Percentiles rank a stretch among this genome's conserved stretches.
These are phyloP conservation scores for Podocnemis expansa DNA, from an alignment of 2,113 vertebrate genomes.

Conservation along the genomic window DNA sequence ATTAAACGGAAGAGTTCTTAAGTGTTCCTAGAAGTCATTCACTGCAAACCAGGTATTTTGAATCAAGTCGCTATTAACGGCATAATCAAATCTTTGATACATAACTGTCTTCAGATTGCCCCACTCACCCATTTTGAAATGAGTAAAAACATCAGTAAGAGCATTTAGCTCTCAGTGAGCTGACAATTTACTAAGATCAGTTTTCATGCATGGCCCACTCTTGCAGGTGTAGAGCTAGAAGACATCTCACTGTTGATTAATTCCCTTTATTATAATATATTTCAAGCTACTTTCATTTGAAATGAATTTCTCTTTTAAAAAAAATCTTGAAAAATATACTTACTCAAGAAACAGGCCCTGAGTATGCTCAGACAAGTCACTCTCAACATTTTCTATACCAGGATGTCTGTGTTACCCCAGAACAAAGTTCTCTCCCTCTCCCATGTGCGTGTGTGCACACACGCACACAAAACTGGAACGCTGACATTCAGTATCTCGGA, in stretches of 20 bases:
- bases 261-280: neutral
- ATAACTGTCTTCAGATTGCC: neutral
- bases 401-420: neutral
- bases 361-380: neutral
- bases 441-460: no score
- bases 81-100: neutral
- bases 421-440: neutral
- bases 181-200: neutral
- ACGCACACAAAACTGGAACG: neutral
- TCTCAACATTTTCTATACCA: neutral
- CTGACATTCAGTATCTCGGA: neutral
- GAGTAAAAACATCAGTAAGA: neutral
- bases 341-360: neutral
- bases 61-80: accelerated
- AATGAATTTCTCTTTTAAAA: neutral
- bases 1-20: neutral
- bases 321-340: neutral
- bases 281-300: neutral
- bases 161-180: neutral
- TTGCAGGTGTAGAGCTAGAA: neutral
- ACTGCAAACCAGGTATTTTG: neutral
- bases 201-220: neutral
- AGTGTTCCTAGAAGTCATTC: neutral
- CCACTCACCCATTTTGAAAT: neutral
- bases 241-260: neutral